phyloP scores from a whole-genome alignment of 2,888 invertebrate species.

The Scaptomyza caliginosa region DNA sequence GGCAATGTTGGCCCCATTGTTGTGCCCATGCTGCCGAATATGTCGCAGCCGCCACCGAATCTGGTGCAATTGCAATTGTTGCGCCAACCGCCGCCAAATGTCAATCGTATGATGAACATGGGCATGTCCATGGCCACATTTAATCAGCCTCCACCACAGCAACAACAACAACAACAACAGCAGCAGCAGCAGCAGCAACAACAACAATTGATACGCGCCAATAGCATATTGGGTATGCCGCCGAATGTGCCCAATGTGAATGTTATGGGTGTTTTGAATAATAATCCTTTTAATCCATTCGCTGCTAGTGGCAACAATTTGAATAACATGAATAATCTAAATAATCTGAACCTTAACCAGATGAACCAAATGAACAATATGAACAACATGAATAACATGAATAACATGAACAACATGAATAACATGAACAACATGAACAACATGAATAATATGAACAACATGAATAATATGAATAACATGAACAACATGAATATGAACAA shows the following conservation, averaged over 20 bases:
- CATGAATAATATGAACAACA: conserved; percentile 25
- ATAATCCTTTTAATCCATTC: conserved; percentile 74
- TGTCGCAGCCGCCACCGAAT: conserved; percentile 79
- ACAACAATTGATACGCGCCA: conserved; percentile 1
- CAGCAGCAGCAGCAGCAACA: not conserved
- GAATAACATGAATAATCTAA: conserved; percentile 17
- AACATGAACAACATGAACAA: conserved; percentile 45
- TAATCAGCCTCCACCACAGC: conserved; percentile 80
- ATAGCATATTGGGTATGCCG: conserved; percentile 50
- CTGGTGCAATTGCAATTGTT: conserved; percentile 68
- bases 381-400: conserved; percentile 37
- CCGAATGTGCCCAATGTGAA: conserved; percentile 27
- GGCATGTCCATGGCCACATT: conserved; percentile 62
- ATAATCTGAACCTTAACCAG: conserved; percentile 1
- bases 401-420: conserved; percentile 41
- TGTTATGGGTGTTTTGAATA: conserved; percentile 39
- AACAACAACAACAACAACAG: conserved; percentile 1
- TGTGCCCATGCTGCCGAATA: conserved; percentile 66
- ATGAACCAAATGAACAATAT: conserved; percentile 9
- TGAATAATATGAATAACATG: conserved; percentile 26
- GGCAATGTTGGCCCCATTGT: not conserved
- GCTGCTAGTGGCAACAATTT: conserved; percentile 25
- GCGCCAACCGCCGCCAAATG: conserved; percentile 79
- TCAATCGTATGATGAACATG: conserved; percentile 75
- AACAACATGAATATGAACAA: conserved; percentile 29